A percentile compares a stretch with the other conserved stretches of the same genome.
Evolutionary conservation across 2,113 vertebrate species (phyloP).

Genomic region (Formicarius rufipectus): DNA sequence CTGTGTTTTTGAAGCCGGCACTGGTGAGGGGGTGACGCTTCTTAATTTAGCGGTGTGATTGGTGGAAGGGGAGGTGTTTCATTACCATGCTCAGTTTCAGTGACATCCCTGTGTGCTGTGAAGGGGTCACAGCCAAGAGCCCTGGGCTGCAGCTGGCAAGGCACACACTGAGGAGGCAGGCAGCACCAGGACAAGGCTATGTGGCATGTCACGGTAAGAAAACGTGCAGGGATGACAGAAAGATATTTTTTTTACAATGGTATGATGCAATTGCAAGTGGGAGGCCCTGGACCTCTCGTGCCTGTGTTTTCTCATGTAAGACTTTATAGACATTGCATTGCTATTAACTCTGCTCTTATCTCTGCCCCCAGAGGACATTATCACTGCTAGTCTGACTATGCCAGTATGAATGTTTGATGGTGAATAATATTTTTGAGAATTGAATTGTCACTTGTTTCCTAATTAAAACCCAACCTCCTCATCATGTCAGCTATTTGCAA

Average conservation of each 20-base stretch:
- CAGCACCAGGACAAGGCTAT: background rate
- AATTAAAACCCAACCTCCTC: background rate
- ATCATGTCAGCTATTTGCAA: background rate
- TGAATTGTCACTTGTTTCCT: constrained; percentile 9
- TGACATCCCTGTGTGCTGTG: background rate
- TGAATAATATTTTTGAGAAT: background rate
- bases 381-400: background rate
- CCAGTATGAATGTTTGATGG: background rate
- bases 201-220: background rate
- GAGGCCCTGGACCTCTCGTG: background rate
- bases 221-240: background rate
- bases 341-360: background rate
- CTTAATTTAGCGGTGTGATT: background rate
- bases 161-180: background rate
- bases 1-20: background rate
- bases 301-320: background rate
- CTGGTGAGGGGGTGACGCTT: background rate
- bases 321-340: background rate
- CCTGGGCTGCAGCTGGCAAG: background rate
- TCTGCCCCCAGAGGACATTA: background rate
- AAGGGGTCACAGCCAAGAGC: background rate
- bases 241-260: background rate
- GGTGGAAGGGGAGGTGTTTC: background rate
- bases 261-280: background rate
- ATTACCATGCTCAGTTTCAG: background rate